These are phyloP conservation scores for Coptodon rendalli DNA, from an alignment of 2,113 vertebrate genomes.

Conservation along the genomic window DNA sequence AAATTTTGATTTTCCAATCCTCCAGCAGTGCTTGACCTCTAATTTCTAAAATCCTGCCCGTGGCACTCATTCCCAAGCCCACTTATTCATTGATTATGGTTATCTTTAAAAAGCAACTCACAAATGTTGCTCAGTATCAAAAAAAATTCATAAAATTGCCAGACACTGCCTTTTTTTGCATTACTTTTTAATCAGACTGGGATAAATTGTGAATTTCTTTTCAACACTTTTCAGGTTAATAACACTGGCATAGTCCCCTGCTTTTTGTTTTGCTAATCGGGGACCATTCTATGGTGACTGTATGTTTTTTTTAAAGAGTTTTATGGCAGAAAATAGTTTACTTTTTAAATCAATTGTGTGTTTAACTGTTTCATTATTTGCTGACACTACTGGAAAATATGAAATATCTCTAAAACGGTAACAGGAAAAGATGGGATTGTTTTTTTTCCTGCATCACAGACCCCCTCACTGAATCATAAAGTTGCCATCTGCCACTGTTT, in stretches of 20 bases:
- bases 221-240: not conserved
- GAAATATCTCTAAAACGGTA: not conserved
- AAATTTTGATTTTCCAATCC: not conserved
- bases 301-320: not conserved
- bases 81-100: not conserved
- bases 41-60: not conserved
- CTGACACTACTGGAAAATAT: not conserved
- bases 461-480: not conserved
- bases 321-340: not conserved
- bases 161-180: not conserved
- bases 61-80: not conserved
- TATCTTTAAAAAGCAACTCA: not conserved
- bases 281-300: not conserved
- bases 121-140: not conserved
- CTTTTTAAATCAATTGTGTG: not conserved
- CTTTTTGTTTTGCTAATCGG: not conserved
- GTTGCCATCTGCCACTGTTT: constrained; percentile 45
- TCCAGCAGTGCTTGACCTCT: not conserved
- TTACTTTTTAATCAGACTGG: not conserved
- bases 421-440: not conserved
- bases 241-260: not conserved
- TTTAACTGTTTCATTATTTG: not conserved
- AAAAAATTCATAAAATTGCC: not conserved
- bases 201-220: not conserved
- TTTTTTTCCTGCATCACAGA: not conserved